phyloP scores from a whole-genome alignment of 2,113 vertebrate genomes.

The Cervus canadensis region DNA sequence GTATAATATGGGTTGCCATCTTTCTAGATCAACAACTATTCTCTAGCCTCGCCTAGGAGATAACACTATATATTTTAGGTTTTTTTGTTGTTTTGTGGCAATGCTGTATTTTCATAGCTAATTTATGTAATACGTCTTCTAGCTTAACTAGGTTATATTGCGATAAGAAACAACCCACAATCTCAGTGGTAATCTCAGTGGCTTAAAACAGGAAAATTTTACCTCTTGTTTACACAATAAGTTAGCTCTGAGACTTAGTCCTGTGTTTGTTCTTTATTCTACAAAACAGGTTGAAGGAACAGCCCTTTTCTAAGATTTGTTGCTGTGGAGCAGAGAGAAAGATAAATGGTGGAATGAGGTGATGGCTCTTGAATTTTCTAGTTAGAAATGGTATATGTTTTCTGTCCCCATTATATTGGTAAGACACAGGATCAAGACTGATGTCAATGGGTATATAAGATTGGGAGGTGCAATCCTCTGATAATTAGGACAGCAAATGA shows the following conservation, averaged over 20 bases:
- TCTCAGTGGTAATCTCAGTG: not conserved
- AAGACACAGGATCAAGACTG: not conserved
- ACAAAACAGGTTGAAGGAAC: not conserved
- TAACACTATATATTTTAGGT: not conserved
- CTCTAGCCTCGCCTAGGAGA: not conserved
- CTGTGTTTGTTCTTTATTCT: not conserved
- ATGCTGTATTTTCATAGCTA: not conserved
- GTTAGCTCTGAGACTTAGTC: not conserved
- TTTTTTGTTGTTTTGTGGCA: not conserved
- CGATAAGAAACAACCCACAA: not conserved
- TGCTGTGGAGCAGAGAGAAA: not conserved
- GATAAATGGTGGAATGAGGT: not conserved
- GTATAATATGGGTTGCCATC: not conserved
- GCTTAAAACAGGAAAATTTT: not conserved
- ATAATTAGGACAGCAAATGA: not conserved
- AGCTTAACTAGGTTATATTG: not conserved
- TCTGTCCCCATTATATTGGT: not conserved
- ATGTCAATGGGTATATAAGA: not conserved
- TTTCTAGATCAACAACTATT: not conserved
- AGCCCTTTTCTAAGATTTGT: not conserved
- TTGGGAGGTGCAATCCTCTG: not conserved
- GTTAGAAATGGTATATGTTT: not conserved
- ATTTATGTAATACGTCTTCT: not conserved
- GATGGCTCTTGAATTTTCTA: not conserved
- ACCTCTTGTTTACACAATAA: not conserved